These are phyloP conservation scores for Lepidurus arcticus DNA, from an alignment of 1,140 invertebrate genomes.

Conservation along the genomic window DNA sequence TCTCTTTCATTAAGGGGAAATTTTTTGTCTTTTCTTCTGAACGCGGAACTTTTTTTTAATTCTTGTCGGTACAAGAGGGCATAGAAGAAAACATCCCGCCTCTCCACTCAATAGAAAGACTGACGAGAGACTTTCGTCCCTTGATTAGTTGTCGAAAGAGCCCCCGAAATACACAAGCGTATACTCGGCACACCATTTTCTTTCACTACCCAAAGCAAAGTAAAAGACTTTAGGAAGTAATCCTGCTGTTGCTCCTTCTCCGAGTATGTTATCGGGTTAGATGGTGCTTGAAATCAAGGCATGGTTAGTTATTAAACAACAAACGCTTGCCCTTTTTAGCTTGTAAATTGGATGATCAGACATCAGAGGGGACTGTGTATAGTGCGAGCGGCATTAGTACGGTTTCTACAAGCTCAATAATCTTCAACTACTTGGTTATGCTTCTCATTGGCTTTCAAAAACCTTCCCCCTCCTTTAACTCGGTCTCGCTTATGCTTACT, in stretches of 20 bases:
- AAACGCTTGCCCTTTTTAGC: too few relatives aligned
- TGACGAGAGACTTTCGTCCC: not conserved
- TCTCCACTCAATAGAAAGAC: not conserved
- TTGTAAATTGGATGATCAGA: too few relatives aligned
- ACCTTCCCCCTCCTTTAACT: not conserved
- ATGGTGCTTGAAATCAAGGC: too few relatives aligned
- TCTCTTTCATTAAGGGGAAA: not conserved
- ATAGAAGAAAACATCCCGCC: not conserved
- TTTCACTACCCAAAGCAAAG: not conserved
- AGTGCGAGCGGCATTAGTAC: too few relatives aligned
- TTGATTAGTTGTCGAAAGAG: not conserved
- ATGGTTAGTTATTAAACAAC: too few relatives aligned
- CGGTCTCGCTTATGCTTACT: not conserved
- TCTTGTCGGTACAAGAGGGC: not conserved
- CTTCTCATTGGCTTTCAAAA: not conserved
- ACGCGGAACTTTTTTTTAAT: not conserved
- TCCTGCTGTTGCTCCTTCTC: too few relatives aligned
- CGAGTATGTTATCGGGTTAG: too few relatives aligned
- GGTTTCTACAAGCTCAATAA: too few relatives aligned
- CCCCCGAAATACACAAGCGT: not conserved
- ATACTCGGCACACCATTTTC: not conserved
- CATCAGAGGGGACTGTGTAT: too few relatives aligned
- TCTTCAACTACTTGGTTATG: not conserved
- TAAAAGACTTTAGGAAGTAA: too few relatives aligned
- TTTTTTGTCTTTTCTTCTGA: not conserved